Evolutionary conservation across 2,888 invertebrate genomes (phyloP).

Genomic region (Blastobasis lacticolella): DNA sequence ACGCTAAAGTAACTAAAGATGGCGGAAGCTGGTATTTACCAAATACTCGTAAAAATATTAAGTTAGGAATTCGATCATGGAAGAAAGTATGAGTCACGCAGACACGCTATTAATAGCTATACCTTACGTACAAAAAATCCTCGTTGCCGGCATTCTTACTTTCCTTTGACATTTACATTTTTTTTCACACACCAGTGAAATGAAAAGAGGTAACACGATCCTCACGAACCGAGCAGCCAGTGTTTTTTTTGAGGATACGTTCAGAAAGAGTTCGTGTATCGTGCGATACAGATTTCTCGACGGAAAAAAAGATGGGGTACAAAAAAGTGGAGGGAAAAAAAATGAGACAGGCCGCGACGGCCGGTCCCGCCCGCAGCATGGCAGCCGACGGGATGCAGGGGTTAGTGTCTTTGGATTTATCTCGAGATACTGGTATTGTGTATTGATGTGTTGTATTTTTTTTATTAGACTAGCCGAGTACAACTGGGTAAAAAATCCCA

Average conservation of each 20-base stretch:
- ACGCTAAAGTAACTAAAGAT: too few relatives aligned
- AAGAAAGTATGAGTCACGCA: too few relatives aligned
- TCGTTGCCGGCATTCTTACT: too few relatives aligned
- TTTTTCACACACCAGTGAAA: background rate
- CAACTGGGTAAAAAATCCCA: too few relatives aligned
- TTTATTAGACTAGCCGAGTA: too few relatives aligned
- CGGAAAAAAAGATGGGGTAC: constrained; percentile 28
- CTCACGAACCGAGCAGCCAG: constrained; percentile 11
- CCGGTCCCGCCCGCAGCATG: constrained; percentile 43
- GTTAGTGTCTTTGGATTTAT: constrained; percentile 22
- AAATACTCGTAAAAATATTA: too few relatives aligned
- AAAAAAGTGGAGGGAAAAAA: constrained; percentile 27
- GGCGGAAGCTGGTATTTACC: too few relatives aligned
- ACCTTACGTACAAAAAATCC: too few relatives aligned
- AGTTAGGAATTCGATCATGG: too few relatives aligned
- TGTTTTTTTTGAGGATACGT: constrained; percentile 30
- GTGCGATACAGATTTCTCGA: constrained; percentile 62
- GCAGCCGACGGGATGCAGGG: constrained; percentile 28
- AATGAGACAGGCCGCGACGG: constrained; percentile 30
- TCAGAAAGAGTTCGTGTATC: constrained; percentile 44
- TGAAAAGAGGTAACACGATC: constrained; percentile 9
- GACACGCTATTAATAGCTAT: too few relatives aligned
- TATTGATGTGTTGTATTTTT: background rate
- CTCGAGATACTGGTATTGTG: constrained; percentile 2
- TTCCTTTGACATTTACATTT: too few relatives aligned